Conservation (phyloP, 37 sponge, comb jelly and placozoan species). For the Axinella damicornis region DNA sequence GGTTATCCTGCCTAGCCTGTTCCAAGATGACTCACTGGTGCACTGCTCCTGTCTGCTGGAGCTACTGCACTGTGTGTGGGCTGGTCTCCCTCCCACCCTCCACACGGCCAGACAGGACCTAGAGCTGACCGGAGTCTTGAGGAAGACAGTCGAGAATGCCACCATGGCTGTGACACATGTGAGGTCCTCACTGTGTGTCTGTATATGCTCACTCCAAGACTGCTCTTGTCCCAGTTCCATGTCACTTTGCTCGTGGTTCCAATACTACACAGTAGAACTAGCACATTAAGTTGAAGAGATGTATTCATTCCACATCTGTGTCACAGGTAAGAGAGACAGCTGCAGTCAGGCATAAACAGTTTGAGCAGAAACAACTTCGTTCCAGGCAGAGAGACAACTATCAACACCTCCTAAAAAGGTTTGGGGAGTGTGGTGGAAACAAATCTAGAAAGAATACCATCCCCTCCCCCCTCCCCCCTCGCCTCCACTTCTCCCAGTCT, state of each 20-base stretch:
- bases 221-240: too few relatives aligned
- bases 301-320: neutral
- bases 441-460: neutral
- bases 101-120: slow-evolving; percentile 33
- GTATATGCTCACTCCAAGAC: too few relatives aligned
- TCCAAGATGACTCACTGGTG: neutral
- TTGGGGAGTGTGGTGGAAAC: too few relatives aligned
- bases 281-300: too few relatives aligned
- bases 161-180: slow-evolving; percentile 53
- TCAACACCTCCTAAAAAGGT: slow-evolving; percentile 54
- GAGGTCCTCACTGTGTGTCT: neutral
- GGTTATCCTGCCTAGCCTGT: neutral
- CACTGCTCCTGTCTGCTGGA: slow-evolving; percentile 11
- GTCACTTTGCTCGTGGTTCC: too few relatives aligned
- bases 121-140: slow-evolving; percentile 65
- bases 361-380: slow-evolving; percentile 33
- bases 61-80: slow-evolving; percentile 30
- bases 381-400: slow-evolving; percentile 78
- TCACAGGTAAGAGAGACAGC: slow-evolving; percentile 44
- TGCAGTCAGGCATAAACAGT: slow-evolving; percentile 25
- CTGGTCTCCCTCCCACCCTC: slow-evolving; percentile 21
- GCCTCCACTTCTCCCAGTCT: neutral
- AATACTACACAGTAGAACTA: neutral
- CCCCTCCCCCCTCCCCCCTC: neutral
- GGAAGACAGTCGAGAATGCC: slow-evolving; percentile 30